Percentiles rank a stretch among this genome's conserved stretches.
phyloP scores from a whole-genome alignment of 2,113 vertebrate genomes.

The Calyptomena viridis region DNA sequence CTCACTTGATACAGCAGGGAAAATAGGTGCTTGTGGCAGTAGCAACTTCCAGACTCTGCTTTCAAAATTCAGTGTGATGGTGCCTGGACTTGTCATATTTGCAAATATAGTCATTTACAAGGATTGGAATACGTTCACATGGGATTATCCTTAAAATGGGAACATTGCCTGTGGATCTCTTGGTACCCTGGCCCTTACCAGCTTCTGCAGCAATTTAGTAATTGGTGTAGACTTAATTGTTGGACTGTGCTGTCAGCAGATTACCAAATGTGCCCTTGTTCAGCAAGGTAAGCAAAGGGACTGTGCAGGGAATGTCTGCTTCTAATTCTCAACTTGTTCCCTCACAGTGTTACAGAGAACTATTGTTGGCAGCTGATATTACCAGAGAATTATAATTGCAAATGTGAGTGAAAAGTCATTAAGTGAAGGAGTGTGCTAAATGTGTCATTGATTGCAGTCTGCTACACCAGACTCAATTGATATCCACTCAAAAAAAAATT shows the following conservation, averaged over 20 bases:
- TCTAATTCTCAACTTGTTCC: background rate
- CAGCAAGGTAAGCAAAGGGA: background rate
- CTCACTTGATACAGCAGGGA: background rate
- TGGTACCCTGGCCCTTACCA: background rate
- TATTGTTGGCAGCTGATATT: constrained; percentile 6
- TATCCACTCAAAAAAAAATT: background rate
- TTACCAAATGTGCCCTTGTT: background rate
- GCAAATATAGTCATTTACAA: background rate
- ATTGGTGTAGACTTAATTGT: background rate
- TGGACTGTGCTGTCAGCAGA: background rate
- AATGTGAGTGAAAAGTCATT: constrained; percentile 18
- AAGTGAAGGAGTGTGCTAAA: constrained; percentile 16
- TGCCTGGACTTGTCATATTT: background rate
- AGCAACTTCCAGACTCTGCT: background rate
- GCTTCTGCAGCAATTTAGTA: background rate
- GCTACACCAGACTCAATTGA: background rate
- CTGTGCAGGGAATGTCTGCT: background rate
- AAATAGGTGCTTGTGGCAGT: background rate
- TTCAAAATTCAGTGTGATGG: background rate
- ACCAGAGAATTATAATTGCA: constrained; percentile 13
- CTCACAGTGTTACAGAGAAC: background rate
- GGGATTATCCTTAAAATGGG: background rate
- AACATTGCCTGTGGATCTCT: background rate
- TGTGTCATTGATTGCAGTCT: background rate
- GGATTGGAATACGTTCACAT: background rate